Evolutionary conservation across 2,888 invertebrate species (phyloP), one percentile per base, ranked within the genome.

Genomic region (Phymatocera aterrima): DNA sequence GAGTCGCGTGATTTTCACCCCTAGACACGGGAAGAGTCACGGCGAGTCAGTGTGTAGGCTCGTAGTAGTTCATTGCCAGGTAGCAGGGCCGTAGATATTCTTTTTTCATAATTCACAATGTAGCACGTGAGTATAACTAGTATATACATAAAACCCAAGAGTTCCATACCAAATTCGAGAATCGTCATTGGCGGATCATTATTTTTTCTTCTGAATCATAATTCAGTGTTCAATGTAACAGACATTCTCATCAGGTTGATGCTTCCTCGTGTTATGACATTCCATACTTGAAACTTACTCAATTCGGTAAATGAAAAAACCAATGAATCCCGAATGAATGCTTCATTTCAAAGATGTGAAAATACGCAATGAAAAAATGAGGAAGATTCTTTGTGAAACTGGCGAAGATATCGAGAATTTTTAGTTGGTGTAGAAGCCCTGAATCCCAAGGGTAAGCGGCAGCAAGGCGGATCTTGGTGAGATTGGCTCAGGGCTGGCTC

Each of bases 401-500:
- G 64, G 40, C 64, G 21, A 64, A 72, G 51, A 54, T 51, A 54
- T 72, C 72, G 51, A 21, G 57, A 75, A 75, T 75, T 75, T 57
- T 57, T 31, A 75, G 57, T 57, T 43, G 57, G 57, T 46, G 75
- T 24, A 40, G 70, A 54, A 81, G 68, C 85, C 74, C 72, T 77
- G 78, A 79, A 74, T 78, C 83, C 79, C 82, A 34, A 46, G 79
- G 81, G 80, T 77, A 60, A 54, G 78, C 65, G 70, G 80, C 87
- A 70, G 70, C 81, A 84, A 86, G 86, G 83, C 84, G 84, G 85
- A 85, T 85, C 85, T 85, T 84, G 86, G 84, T 84, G 87, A 87
- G 87, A 88, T 88, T 88, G 88, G 87, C 87, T 88, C 83, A 91
- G 90, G 90, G 90, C 89, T 90, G 88, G 88, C 91, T 90, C 92